phyloP scores from a whole-genome alignment of 2,113 vertebrate genomes.

The Galeopterus variegatus region DNA sequence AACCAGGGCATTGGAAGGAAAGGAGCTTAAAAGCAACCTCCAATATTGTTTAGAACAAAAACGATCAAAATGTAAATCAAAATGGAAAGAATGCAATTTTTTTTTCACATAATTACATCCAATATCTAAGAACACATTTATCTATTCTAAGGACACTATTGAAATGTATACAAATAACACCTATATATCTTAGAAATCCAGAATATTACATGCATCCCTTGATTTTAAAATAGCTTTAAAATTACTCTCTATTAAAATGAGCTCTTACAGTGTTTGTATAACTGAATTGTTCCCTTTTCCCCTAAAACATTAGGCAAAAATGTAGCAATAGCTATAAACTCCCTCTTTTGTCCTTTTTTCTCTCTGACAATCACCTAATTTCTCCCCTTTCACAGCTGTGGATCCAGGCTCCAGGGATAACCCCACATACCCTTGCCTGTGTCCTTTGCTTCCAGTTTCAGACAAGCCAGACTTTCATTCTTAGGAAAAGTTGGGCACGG shows the following conservation, averaged over 20 bases:
- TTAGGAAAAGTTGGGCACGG: not conserved
- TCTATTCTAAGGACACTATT: not conserved
- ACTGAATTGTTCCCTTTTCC: not conserved
- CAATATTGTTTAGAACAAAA: not conserved
- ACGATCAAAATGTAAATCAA: not conserved
- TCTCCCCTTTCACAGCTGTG: not conserved
- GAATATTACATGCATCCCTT: not conserved
- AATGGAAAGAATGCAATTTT: constrained; percentile 3
- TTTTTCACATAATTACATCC: not conserved
- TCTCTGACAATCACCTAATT: not conserved
- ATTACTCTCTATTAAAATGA: not conserved
- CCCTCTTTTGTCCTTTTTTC: not conserved
- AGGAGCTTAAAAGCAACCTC: not conserved
- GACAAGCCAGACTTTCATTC: not conserved
- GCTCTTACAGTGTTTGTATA: not conserved
- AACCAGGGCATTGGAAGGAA: not conserved
- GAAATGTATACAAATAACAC: not conserved
- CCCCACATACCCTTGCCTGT: not conserved
- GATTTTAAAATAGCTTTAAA: not conserved
- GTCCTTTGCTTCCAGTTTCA: not conserved
- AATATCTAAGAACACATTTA: not conserved
- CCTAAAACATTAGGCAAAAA: not conserved
- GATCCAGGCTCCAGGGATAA: not conserved
- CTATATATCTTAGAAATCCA: not conserved
- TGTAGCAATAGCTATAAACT: not conserved